phyloP scores from a whole-genome alignment of 2,797 vertebrate species.

The Anniella stebbinsi region DNA sequence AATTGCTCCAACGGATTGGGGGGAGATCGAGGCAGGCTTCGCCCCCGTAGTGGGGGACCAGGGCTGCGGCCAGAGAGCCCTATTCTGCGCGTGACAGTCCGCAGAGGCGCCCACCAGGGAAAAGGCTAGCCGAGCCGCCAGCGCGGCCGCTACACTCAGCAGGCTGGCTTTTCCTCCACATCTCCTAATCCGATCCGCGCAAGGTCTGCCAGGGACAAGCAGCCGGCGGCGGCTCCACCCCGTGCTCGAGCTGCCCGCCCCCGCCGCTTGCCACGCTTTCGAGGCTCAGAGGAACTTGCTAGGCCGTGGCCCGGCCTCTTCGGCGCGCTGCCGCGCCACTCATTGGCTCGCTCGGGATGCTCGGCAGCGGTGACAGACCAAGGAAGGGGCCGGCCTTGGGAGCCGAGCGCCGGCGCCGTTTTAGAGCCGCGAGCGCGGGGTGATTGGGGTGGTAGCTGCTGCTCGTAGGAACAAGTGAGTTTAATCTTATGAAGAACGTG shows the following conservation, averaged over 20 bases:
- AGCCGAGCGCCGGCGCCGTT: background rate
- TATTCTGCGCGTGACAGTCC: no score
- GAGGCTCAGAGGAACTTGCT: background rate
- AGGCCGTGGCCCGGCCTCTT: slow-evolving; percentile 11
- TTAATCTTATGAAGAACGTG: rapidly evolving
- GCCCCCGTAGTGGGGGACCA: background rate
- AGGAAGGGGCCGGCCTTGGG: slow-evolving; percentile 8
- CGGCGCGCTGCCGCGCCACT: background rate
- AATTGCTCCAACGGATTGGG: background rate
- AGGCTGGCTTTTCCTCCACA: background rate
- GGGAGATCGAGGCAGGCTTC: no score
- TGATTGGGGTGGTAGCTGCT: background rate
- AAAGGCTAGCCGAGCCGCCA: background rate
- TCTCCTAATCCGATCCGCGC: background rate
- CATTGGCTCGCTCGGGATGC: slow-evolving; percentile 15
- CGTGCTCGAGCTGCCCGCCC: background rate
- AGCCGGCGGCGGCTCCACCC: background rate
- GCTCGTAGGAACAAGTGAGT: slow-evolving; percentile 24
- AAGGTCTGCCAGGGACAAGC: background rate
- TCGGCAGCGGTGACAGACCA: background rate
- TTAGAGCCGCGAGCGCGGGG: background rate
- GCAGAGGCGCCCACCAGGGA: background rate
- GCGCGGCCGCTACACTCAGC: background rate
- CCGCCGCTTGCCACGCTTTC: background rate
- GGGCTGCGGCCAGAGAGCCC: background rate